phyloP scores from a whole-genome alignment of 2,888 invertebrate species.

The Microlaimidae sp. region DNA sequence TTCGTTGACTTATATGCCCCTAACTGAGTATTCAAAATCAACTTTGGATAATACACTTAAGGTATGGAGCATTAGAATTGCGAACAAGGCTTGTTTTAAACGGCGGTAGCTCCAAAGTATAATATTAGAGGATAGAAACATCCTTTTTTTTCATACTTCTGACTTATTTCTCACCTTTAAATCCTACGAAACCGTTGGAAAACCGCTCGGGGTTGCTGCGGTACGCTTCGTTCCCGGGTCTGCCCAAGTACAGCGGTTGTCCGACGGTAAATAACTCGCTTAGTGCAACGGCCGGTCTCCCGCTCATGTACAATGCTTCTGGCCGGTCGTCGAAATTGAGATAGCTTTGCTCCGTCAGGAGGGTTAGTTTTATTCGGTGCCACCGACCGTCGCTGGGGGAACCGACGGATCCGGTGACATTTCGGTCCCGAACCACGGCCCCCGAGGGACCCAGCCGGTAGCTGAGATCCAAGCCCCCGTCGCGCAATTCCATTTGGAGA shows the following conservation, averaged over 20 bases:
- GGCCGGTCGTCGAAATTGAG: background rate
- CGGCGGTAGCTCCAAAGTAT: too few relatives aligned
- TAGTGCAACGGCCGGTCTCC: background rate
- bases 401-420: background rate
- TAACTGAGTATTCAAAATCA: too few relatives aligned
- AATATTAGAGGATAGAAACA: too few relatives aligned
- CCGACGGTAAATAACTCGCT: background rate
- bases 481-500: background rate
- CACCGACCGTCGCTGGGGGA: background rate
- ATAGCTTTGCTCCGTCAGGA: conserved; percentile 1
- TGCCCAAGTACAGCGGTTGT: background rate
- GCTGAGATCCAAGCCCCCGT: background rate
- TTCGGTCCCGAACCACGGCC: background rate
- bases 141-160: too few relatives aligned
- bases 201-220: too few relatives aligned
- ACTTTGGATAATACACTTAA: too few relatives aligned
- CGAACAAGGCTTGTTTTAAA: too few relatives aligned
- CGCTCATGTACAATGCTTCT: background rate
- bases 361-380: conserved; percentile 1
- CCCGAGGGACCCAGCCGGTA: background rate
- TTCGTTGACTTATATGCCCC: too few relatives aligned
- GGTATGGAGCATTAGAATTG: too few relatives aligned
- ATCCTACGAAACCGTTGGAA: too few relatives aligned
- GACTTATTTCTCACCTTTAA: too few relatives aligned
- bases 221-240: background rate